These are phyloP conservation scores for Ivindomyrus marchei DNA, from an alignment of 2,113 vertebrate genomes.

Conservation along the genomic window DNA sequence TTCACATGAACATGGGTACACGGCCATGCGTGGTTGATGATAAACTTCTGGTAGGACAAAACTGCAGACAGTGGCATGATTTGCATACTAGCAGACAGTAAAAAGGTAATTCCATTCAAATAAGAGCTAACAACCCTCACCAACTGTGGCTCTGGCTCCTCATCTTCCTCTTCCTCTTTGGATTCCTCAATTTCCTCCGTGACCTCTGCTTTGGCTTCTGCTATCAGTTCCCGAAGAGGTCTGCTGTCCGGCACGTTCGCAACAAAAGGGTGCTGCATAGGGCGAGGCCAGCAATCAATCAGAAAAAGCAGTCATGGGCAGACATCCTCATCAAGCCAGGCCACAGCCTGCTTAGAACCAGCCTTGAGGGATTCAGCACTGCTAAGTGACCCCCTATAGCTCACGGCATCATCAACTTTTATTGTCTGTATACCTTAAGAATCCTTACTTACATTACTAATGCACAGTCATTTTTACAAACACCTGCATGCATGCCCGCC, in stretches of 20 bases:
- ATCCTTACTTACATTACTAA: not conserved
- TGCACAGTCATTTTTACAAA: not conserved
- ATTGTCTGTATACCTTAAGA: not conserved
- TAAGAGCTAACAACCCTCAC: constrained; percentile 52
- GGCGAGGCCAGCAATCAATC: not conserved
- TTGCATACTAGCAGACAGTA: not conserved
- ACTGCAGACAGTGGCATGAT: not conserved
- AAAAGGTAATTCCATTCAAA: not conserved
- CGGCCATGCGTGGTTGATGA: not conserved
- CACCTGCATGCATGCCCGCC: not conserved
- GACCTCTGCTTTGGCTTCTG: constrained; percentile 96
- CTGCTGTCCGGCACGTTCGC: constrained; percentile 72
- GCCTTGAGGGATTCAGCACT: not conserved
- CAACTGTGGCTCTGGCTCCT: constrained; percentile 75
- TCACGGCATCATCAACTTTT: not conserved
- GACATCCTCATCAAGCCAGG: not conserved
- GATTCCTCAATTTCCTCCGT: constrained; percentile 92
- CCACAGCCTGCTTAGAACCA: not conserved
- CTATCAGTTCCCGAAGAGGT: constrained; percentile 87
- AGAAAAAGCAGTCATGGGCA: not conserved
- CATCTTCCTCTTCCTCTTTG: constrained; percentile 87
- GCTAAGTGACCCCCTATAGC: not conserved
- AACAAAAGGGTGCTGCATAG: constrained; percentile 86
- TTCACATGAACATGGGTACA: not conserved
- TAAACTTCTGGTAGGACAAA: not conserved